These are phyloP conservation scores for Triops longicaudatus DNA, from an alignment of 1,140 invertebrate species.

Conservation along the genomic window DNA sequence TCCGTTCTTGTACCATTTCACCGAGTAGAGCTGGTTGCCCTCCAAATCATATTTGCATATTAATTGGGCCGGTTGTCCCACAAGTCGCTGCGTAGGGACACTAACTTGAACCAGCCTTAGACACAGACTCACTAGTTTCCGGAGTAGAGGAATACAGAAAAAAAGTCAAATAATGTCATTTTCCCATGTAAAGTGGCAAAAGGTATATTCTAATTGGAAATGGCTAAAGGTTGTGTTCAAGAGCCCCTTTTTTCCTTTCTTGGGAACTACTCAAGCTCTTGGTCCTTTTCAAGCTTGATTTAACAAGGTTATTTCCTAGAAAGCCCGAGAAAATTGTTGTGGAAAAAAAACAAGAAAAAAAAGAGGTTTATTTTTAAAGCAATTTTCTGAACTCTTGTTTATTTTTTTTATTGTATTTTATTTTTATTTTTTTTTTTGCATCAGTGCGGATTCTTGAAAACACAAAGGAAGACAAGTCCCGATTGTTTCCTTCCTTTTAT, in stretches of 20 bases:
- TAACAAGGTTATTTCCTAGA: slow-evolving; percentile 12
- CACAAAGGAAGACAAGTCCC: background rate
- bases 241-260: background rate
- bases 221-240: background rate
- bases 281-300: background rate
- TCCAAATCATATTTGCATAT: slow-evolving; percentile 41
- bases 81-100: slow-evolving; percentile 20
- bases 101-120: slow-evolving; percentile 23
- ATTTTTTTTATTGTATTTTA: too few relatives aligned
- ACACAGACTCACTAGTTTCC: slow-evolving; percentile 18
- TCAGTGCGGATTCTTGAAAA: background rate
- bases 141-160: background rate
- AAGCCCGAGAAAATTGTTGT: background rate
- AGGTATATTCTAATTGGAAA: background rate
- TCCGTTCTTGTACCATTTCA: slow-evolving; percentile 52
- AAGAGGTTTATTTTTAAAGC: background rate
- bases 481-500: background rate
- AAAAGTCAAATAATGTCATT: background rate
- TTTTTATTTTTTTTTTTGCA: background rate
- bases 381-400: background rate
- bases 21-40: slow-evolving; percentile 38
- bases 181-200: background rate
- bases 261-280: background rate
- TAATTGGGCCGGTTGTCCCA: slow-evolving; percentile 29
- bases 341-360: background rate